Conservation (phyloP, 2,888 invertebrate species). For the Lithophane ornitopus region DNA sequence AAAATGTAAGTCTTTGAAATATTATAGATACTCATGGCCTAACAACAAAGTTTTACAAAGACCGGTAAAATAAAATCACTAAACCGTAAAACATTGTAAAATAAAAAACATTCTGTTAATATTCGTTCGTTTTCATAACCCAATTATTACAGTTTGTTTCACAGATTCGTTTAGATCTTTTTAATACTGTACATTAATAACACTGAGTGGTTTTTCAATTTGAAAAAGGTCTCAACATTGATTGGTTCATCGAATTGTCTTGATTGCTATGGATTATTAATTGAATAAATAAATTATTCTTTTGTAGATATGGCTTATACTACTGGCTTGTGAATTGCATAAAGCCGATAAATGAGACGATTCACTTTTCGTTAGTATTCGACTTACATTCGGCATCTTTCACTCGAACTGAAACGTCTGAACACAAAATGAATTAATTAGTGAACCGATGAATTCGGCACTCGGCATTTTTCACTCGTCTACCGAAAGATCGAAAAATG, state of each 20-base stretch:
- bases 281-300: slow-evolving; percentile 13
- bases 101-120: neutral
- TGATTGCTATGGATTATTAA: slow-evolving; percentile 23
- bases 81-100: neutral
- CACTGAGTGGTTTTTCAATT: slow-evolving; percentile 39
- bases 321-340: neutral
- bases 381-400: neutral
- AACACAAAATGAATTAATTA: neutral
- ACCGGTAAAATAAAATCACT: neutral
- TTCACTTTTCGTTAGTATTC: neutral
- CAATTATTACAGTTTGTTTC: slow-evolving; percentile 29
- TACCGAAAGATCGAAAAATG: neutral
- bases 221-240: slow-evolving; percentile 38
- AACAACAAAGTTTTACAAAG: neutral
- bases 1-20: neutral
- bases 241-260: slow-evolving; percentile 43
- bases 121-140: slow-evolving; percentile 2
- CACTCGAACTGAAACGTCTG: neutral
- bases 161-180: slow-evolving; percentile 27
- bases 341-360: neutral
- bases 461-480: no score
- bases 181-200: slow-evolving; percentile 36
- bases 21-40: no score
- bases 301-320: neutral
- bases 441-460: neutral